Evolutionary conservation across 1,140 invertebrate genomes (phyloP).

Genomic region (Pantala flavescens): DNA sequence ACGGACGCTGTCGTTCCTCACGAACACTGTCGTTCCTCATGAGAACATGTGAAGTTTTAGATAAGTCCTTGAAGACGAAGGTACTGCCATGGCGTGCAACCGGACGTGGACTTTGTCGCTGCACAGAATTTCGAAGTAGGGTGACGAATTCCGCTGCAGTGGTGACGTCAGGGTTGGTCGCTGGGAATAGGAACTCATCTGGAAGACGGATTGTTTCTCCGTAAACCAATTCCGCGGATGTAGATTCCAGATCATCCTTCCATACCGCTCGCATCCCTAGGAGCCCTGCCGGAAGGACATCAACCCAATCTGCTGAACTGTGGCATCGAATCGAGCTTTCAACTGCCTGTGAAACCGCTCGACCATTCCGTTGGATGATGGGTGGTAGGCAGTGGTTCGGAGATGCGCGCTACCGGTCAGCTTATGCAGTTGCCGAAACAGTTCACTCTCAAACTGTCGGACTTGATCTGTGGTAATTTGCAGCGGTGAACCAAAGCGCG

Average conservation of each 20-base stretch:
- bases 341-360: background rate
- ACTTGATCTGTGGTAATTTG: slow-evolving; percentile 31
- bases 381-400: slow-evolving; percentile 20
- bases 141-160: too few relatives aligned
- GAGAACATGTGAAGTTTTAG: slow-evolving; percentile 25
- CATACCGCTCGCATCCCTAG: slow-evolving; percentile 20
- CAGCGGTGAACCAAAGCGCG: slow-evolving; percentile 28
- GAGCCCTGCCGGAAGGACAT: slow-evolving; percentile 23
- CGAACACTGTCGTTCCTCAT: slow-evolving; percentile 29
- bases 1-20: slow-evolving; percentile 29
- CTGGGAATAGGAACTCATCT: slow-evolving; percentile 20
- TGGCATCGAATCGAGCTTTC: slow-evolving; percentile 17
- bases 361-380: slow-evolving; percentile 18
- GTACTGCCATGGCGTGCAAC: slow-evolving; percentile 18
- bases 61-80: slow-evolving; percentile 26
- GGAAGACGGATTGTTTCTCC: slow-evolving; percentile 23
- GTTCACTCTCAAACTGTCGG: slow-evolving; percentile 30
- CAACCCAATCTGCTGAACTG: slow-evolving; percentile 20
- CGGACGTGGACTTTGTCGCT: slow-evolving; percentile 14
- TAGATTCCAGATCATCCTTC: slow-evolving; percentile 27
- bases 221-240: slow-evolving; percentile 24
- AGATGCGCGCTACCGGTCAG: too few relatives aligned
- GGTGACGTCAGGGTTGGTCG: too few relatives aligned
- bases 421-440: background rate
- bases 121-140: too few relatives aligned